Percentiles rank a stretch among this genome's conserved stretches.
These are phyloP conservation scores for Ischnura elegans DNA, from an alignment of 2,888 invertebrate genomes.

Conservation along the genomic window DNA sequence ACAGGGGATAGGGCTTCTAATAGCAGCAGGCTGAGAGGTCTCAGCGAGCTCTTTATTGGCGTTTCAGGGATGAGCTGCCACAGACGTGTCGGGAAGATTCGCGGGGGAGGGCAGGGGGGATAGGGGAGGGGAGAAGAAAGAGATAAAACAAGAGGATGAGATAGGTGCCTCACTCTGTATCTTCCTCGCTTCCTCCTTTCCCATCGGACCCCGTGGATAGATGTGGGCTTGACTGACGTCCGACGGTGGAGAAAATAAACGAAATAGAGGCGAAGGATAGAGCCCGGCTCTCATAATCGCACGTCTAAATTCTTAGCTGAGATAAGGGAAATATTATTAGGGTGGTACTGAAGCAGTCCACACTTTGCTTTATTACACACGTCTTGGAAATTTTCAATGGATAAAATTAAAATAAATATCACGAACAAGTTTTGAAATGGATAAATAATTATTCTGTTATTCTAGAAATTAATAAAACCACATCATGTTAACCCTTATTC, in stretches of 20 bases:
- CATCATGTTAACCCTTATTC: no score
- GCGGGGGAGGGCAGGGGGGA: not conserved
- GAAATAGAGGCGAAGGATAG: not conserved
- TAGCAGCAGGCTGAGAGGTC: not conserved
- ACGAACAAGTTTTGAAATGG: no score
- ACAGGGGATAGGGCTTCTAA: not conserved
- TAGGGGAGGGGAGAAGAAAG: not conserved
- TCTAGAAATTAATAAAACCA: no score
- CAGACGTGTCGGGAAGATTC: not conserved
- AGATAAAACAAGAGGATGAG: not conserved
- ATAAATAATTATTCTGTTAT: no score
- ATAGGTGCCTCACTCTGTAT: no score
- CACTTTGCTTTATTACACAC: no score
- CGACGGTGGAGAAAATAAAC: not conserved
- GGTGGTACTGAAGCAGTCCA: not conserved
- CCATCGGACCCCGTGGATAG: not conserved
- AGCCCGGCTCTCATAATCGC: not conserved
- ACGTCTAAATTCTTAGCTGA: not conserved
- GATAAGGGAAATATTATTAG: not conserved
- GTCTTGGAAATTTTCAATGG: no score
- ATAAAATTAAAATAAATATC: no score
- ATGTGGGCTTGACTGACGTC: not conserved
- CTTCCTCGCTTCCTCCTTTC: not conserved
- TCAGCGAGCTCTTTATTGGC: not conserved
- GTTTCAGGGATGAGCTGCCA: not conserved